These are phyloP conservation scores for Cairina moschata DNA, from an alignment of 2,113 vertebrate genomes.

Conservation along the genomic window DNA sequence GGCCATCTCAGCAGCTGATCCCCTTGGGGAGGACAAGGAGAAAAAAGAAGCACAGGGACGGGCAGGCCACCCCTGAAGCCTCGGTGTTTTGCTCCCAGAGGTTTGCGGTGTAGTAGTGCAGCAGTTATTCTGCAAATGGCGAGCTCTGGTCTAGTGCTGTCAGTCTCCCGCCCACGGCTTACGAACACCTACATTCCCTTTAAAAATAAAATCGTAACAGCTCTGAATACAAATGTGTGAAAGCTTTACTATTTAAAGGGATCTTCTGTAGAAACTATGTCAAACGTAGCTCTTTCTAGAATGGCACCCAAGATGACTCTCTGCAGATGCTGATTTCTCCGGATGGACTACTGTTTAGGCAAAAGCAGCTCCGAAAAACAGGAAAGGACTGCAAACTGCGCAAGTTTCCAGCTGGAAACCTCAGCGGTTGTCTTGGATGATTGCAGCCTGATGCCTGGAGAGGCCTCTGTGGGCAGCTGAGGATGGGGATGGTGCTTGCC, in stretches of 20 bases:
- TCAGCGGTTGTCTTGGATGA: not conserved
- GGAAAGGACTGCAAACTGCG: not conserved
- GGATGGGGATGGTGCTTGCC: not conserved
- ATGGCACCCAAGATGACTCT: not conserved
- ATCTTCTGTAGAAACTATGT: constrained; percentile 50
- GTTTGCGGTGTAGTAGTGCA: constrained; percentile 8
- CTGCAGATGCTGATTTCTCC: not conserved
- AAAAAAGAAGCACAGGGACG: not conserved
- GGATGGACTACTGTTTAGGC: not conserved
- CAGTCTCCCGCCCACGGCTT: constrained; percentile 44
- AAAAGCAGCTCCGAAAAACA: not conserved
- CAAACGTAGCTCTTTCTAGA: constrained; percentile 21
- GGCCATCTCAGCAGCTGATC: not conserved
- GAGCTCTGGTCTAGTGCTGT: constrained; percentile 62
- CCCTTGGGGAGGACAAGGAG: not conserved
- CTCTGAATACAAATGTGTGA: constrained; percentile 56
- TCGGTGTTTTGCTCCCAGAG: not conserved
- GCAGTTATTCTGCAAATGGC: constrained; percentile 36
- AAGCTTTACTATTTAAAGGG: constrained; percentile 58
- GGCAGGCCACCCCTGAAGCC: not conserved
- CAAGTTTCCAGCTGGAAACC: not conserved
- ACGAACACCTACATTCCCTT: constrained; percentile 34
- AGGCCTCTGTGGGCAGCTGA: not conserved
- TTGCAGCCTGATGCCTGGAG: not conserved
- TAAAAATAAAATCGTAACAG: constrained; percentile 52